Conservation (phyloP, 35 echinoderm and acorn worm genomes). For the Apostichopus parvimensis region DNA sequence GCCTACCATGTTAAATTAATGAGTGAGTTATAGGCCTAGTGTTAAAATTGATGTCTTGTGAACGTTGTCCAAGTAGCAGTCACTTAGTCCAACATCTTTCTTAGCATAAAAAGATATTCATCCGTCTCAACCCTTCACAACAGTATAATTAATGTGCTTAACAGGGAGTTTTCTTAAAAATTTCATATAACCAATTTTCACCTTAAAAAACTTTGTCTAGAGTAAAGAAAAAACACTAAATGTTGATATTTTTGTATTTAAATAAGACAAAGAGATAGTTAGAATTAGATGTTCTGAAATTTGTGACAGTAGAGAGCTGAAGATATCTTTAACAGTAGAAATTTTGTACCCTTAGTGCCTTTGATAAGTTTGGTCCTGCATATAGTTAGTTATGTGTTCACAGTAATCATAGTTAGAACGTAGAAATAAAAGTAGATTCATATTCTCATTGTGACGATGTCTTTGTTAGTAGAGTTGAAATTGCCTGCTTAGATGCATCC, state of each 20-base stretch:
- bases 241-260: not conserved
- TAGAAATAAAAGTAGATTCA: too few species aligned
- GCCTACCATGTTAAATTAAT: not conserved
- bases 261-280: not conserved
- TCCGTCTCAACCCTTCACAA: not conserved
- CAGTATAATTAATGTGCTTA: not conserved
- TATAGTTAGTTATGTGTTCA: not conserved
- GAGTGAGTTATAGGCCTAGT: not conserved
- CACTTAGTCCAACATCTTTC: not conserved
- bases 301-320: not conserved
- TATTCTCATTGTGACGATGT: too few species aligned
- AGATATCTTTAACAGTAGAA: not conserved
- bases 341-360: constrained; percentile 12
- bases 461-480: too few species aligned
- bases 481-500: too few species aligned
- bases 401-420: too few species aligned
- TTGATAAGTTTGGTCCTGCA: not conserved
- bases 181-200: too few species aligned
- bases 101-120: not conserved
- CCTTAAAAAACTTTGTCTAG: too few species aligned
- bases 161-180: too few species aligned
- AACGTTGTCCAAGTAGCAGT: not conserved
- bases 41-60: not conserved
- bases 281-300: constrained; percentile 1
- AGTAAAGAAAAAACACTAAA: not conserved